Base-by-base conservation (phyloP, 2,113 vertebrate species). In the Ageneiosus marmoratus region DNA sequence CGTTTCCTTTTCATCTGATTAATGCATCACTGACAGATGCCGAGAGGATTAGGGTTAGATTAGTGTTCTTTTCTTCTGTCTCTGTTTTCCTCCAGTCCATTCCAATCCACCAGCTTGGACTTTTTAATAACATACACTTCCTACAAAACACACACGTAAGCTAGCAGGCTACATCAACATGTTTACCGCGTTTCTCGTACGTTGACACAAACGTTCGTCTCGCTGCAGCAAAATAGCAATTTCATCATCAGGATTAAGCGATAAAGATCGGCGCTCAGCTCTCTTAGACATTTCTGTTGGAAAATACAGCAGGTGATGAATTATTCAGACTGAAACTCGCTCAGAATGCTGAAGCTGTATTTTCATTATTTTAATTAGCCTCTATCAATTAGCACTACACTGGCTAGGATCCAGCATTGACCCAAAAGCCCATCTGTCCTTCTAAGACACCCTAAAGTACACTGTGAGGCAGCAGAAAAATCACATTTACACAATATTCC, bases 11-110 rank as follows among this genome's bases (percentile, higher is more conserved):
- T 90, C 88, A 90, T 92, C 90, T 92, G 91, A 93, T 92, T 92
- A 93, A 92, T 92, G 90, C 91, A 92, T 90, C 88, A 86, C 88
- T 88, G 91, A 87, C 94, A 93, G 93, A 93, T 94, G 93, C 90
- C 86, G 87, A 75, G 77, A 83, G 92, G 92, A 93, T 94, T 91
- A 93, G 85, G 81, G 90, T 87, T 89, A 91, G 92, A 94, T 94
- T 93, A 94, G 90, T 91, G 91, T 91, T 90, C 89, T 92, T 76
- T 92, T 93, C 91, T 89, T 91, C 85, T 12, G 85, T 88, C 86
- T 87, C 86, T 91, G 90, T 83, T 87, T 86, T 84, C 70, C 80
- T 84, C n/a, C 9, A 48, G 86, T 89, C 91, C 88, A 84, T 77
- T 90, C 77, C 89, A 85, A 89, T 80, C 84, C 34, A 82, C 34